Conservation (phyloP, 2,797 vertebrate species). For the Siniperca scherzeri region DNA sequence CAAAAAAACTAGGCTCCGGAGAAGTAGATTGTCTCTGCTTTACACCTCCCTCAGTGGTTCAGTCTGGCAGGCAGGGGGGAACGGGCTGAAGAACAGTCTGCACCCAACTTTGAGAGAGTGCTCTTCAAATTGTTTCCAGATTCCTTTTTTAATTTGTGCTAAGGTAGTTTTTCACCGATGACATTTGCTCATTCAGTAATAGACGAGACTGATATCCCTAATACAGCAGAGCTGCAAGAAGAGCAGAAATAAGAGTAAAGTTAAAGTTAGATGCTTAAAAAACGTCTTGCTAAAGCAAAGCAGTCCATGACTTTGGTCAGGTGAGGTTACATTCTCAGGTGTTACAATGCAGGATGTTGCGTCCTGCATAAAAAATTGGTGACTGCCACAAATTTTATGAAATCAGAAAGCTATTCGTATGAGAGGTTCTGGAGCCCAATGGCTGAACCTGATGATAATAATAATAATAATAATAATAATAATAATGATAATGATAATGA, state of each 20-base stretch:
- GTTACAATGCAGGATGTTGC: neutral
- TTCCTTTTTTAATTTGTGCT: slow-evolving; percentile 18
- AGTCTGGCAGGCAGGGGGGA: slow-evolving; percentile 33
- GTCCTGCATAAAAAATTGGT: neutral
- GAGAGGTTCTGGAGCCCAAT: neutral
- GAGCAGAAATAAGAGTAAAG: neutral
- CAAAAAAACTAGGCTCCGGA: slow-evolving; percentile 52
- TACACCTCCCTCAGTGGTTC: slow-evolving; percentile 69
- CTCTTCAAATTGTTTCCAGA: slow-evolving; percentile 45
- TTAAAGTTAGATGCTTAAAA: neutral
- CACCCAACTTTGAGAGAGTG: slow-evolving; percentile 27
- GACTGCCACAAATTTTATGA: neutral
- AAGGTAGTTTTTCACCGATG: slow-evolving; percentile 10
- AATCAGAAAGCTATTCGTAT: neutral
- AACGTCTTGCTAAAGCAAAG: neutral
- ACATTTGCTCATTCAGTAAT: slow-evolving; percentile 16
- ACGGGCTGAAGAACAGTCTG: slow-evolving; percentile 19
- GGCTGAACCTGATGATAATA: neutral
- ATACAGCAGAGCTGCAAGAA: neutral
- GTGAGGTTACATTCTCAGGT: neutral
- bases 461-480: neutral
- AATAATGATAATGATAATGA: neutral
- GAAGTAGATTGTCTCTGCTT: slow-evolving; percentile 61
- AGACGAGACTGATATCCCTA: slow-evolving; percentile 12
- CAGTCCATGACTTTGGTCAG: neutral